Conservation (phyloP, 2,113 vertebrate species). For the Oplegnathus fasciatus region DNA sequence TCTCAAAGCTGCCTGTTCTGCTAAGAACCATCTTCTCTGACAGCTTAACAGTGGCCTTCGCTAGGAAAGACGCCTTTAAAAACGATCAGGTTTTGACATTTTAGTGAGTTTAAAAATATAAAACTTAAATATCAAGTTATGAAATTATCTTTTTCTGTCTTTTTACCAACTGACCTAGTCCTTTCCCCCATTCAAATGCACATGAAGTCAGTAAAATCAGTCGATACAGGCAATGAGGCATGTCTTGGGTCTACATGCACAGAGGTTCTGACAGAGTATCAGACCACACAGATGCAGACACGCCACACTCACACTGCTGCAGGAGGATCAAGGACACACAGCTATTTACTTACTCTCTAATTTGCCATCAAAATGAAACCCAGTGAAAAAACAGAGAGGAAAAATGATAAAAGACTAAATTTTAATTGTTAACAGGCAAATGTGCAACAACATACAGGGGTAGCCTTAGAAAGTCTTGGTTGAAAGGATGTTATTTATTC, state of each 20-base stretch:
- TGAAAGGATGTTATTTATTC: slow-evolving; percentile 26
- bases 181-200: slow-evolving; percentile 28
- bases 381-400: slow-evolving; percentile 73
- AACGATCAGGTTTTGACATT: background rate
- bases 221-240: slow-evolving; percentile 71
- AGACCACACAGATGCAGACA: slow-evolving; percentile 74
- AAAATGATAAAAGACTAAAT: slow-evolving; percentile 70
- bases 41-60: background rate
- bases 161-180: background rate
- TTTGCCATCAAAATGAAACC: slow-evolving; percentile 83
- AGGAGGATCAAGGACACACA: slow-evolving; percentile 66
- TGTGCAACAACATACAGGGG: slow-evolving; percentile 56
- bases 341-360: slow-evolving; percentile 88
- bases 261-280: slow-evolving; percentile 71
- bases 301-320: slow-evolving; percentile 69
- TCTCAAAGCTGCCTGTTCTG: background rate
- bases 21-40: background rate
- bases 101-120: background rate
- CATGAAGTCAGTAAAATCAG: slow-evolving; percentile 50
- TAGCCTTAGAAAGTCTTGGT: slow-evolving; percentile 11
- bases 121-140: background rate
- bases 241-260: slow-evolving; percentile 75
- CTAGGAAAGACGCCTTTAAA: background rate
- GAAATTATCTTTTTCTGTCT: background rate
- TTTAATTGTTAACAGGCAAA: slow-evolving; percentile 58